Evolutionary conservation across 2,113 vertebrate species (phyloP), one percentile per base, ranked within the genome.

Genomic region (Chloroceryle aenea): DNA sequence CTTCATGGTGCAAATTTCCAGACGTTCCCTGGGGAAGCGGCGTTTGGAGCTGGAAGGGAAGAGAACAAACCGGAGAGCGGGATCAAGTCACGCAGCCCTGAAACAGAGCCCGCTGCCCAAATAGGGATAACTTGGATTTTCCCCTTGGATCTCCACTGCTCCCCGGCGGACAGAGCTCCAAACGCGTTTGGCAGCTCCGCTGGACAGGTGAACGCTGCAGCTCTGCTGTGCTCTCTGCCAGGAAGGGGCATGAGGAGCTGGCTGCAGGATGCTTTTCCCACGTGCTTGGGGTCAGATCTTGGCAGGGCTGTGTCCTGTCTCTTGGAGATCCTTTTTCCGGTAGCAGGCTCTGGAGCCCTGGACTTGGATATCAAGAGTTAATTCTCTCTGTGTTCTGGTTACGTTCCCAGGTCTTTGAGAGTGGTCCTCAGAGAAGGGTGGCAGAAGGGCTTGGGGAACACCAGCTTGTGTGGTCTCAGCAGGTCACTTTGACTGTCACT

Each of bases 1-100:
- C 97, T 94, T 97, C 95, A 96, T 83, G 91, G 93, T 96, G 87
- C 90, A 97, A 95, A 97, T 97, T 97, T 97, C 93, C 97, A 97
- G 97, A 95, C 94, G 64, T 83, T 97, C 96, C 95, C 94, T 52
- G 62, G 95, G 95, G 95, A 97, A 79, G 69, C 10, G 0, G 82
- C 1, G 1, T 86, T 95, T 85, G 40, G 67, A 85, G 82, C 55
- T 83, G 90, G 53, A 84, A 75, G 63, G 73, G 72, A 88, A 61
- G 86, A 89, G 92, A 81, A 89, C 71, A 87, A 75, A 21, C 22
- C 0, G 30, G 63, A 82, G 63, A 75, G 83, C 9, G 1, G 83
- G 90, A 78, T 67, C 1, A 52, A 52, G 76, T 53, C 93, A 42
- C 2, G 1, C 74, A 89, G 88, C 36, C 42, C 68, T 75, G 90